Evolutionary conservation across 2,888 invertebrate species (phyloP).

Genomic region (Smittia aterrima): DNA sequence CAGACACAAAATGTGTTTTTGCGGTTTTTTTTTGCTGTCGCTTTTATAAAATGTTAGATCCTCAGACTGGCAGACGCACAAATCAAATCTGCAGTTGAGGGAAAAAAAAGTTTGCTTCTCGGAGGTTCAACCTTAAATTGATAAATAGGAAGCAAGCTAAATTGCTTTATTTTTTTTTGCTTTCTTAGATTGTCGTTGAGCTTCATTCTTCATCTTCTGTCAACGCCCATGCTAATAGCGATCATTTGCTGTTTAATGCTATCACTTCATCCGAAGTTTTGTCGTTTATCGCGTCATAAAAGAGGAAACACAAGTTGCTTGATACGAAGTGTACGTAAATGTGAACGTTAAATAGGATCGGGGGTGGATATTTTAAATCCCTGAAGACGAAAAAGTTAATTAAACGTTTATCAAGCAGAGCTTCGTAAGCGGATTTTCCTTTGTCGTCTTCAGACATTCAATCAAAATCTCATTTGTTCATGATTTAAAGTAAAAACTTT

Average conservation of each 20-base stretch:
- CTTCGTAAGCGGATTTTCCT: no score
- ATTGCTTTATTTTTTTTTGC: background rate
- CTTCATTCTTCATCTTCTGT: background rate
- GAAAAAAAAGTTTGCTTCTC: no score
- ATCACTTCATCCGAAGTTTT: background rate
- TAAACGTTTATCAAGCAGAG: background rate
- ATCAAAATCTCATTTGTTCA: background rate
- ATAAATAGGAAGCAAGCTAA: background rate
- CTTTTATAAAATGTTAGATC: no score
- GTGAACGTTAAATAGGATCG: background rate
- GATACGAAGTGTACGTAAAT: background rate
- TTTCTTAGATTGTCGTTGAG: background rate
- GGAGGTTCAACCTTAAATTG: slow-evolving; percentile 1
- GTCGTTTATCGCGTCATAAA: background rate
- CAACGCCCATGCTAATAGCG: slow-evolving; percentile 5
- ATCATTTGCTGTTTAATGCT: background rate
- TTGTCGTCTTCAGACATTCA: background rate
- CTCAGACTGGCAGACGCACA: background rate
- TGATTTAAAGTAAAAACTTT: background rate
- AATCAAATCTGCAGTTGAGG: background rate
- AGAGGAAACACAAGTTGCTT: background rate
- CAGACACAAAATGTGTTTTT: background rate
- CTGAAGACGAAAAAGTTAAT: background rate
- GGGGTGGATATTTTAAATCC: background rate
- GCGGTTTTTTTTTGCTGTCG: background rate